These are phyloP conservation scores for Petromus typicus DNA, from an alignment of 2,113 vertebrate species.

Conservation along the genomic window DNA sequence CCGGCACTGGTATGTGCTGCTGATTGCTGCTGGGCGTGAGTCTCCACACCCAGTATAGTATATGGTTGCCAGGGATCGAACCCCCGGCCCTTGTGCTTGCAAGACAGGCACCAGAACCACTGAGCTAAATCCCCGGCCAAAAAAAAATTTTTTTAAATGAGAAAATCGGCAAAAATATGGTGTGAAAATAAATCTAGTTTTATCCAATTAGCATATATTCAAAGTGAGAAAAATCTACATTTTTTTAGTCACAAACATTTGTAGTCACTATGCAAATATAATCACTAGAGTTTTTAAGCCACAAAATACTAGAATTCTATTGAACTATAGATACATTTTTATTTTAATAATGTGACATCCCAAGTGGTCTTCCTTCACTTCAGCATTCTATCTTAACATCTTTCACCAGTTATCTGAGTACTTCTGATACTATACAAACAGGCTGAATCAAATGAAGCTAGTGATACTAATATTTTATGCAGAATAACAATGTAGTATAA, in stretches of 20 bases:
- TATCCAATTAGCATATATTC: background rate
- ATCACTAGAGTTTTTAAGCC: background rate
- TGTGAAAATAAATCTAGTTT: background rate
- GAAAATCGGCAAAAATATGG: slow-evolving; percentile 4
- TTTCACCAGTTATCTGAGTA: slow-evolving; percentile 13
- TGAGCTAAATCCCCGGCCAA: too few relatives aligned
- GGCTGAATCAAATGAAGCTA: slow-evolving; percentile 6
- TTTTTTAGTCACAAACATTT: slow-evolving; percentile 8
- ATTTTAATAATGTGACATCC: slow-evolving; percentile 37
- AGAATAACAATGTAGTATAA: background rate
- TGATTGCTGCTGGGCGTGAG: too few relatives aligned
- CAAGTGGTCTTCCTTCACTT: slow-evolving; percentile 38
- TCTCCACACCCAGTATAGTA: too few relatives aligned
- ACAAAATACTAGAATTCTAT: slow-evolving; percentile 11
- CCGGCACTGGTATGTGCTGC: too few relatives aligned
- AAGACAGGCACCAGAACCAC: too few relatives aligned
- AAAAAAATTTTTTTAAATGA: too few relatives aligned
- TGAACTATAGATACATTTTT: background rate
- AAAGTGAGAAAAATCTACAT: background rate
- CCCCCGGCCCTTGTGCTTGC: too few relatives aligned
- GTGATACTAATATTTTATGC: background rate
- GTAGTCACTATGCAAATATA: too few relatives aligned
- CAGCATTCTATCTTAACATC: background rate
- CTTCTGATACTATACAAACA: background rate
- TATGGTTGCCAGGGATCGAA: too few relatives aligned